Evolutionary conservation across 2,888 invertebrate genomes (phyloP).

Genomic region (Pteria penguin): DNA sequence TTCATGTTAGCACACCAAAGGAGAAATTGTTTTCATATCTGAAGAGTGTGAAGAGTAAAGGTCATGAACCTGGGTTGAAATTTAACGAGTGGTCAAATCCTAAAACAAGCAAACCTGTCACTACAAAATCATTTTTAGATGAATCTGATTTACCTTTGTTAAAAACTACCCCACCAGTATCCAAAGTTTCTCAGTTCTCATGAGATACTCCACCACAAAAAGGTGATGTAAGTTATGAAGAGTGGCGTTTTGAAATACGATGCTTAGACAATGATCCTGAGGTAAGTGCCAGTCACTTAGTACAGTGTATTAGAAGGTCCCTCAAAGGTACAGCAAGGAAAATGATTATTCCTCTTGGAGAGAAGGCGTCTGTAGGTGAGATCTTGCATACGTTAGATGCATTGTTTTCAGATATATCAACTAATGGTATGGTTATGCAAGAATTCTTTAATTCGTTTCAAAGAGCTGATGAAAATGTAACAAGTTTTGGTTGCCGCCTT

Average conservation of each 20-base stretch:
- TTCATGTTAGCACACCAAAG: too few species aligned
- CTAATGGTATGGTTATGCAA: conserved; percentile 41
- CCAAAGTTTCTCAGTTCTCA: conserved; percentile 36
- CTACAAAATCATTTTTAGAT: too few species aligned
- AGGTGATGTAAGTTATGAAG: conserved; percentile 31
- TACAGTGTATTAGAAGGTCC: too few species aligned
- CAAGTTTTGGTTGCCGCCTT: conserved; percentile 40
- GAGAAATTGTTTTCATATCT: too few species aligned
- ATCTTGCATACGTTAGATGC: conserved; percentile 31
- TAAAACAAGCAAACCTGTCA: too few species aligned
- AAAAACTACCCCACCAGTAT: too few species aligned
- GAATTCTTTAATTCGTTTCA: conserved; percentile 33
- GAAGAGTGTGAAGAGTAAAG: too few species aligned
- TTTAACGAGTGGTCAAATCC: too few species aligned
- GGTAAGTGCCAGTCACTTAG: not conserved
- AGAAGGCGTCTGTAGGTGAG: conserved; percentile 15
- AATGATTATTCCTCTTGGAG: conserved; percentile 34
- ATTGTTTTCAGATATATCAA: conserved; percentile 28
- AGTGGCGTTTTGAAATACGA: conserved; percentile 33
- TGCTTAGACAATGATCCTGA: conserved; percentile 20
- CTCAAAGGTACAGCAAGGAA: conserved; percentile 36
- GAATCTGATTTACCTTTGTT: too few species aligned
- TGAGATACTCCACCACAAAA: conserved; percentile 36
- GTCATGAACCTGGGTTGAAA: too few species aligned
- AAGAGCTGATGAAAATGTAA: conserved; percentile 30